These are phyloP conservation scores for Epinephelus cyanopodus DNA, from an alignment of 2,113 vertebrate genomes.

Conservation along the genomic window DNA sequence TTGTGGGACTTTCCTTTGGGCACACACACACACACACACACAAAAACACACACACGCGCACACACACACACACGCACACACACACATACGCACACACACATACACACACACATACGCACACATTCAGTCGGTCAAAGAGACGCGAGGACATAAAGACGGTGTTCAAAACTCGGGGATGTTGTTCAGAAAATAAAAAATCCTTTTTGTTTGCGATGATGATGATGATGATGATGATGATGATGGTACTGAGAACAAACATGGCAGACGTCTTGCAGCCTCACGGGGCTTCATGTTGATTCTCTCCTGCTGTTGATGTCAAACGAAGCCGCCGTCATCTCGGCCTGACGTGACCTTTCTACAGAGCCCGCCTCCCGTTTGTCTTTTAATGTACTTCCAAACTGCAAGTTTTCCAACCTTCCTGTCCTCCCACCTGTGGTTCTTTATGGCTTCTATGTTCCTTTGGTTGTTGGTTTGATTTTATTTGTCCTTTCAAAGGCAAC, in stretches of 20 bases:
- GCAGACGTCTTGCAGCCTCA: neutral
- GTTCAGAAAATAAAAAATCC: slow-evolving; percentile 9
- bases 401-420: slow-evolving; percentile 89
- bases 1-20: slow-evolving; percentile 71
- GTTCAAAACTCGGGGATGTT: slow-evolving; percentile 28
- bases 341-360: slow-evolving; percentile 49
- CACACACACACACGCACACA: too few relatives aligned
- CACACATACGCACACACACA: too few relatives aligned
- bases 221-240: neutral
- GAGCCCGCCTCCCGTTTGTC: slow-evolving; percentile 82
- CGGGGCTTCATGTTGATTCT: neutral
- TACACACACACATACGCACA: too few relatives aligned
- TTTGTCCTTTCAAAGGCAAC: neutral
- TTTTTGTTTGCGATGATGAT: neutral
- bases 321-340: slow-evolving; percentile 20
- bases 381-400: slow-evolving; percentile 89
- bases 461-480: slow-evolving; percentile 55
- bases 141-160: neutral
- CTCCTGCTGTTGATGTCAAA: slow-evolving; percentile 54
- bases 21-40: slow-evolving; percentile 50
- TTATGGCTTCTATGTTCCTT: slow-evolving; percentile 72
- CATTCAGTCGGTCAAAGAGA: neutral
- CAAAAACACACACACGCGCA: too few relatives aligned
- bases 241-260: neutral
- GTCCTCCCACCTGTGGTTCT: slow-evolving; percentile 89